phyloP scores from a whole-genome alignment of 2,797 vertebrate species.

The Tamandua tetradactyla region DNA sequence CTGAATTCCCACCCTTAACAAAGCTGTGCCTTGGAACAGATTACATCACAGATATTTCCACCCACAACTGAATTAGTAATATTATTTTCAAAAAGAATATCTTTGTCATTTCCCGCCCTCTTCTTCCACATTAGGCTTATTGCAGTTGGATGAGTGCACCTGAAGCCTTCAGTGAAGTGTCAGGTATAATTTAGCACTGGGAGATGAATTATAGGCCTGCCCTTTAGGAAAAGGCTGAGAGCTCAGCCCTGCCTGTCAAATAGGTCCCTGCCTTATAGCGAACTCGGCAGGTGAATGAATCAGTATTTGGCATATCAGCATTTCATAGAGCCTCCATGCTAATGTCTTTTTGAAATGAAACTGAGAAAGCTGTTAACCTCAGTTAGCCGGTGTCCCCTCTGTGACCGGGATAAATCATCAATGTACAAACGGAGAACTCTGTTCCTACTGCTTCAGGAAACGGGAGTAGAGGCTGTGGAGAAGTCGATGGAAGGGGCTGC shows the following conservation, averaged over 20 bases:
- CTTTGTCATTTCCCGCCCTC: slow-evolving; percentile 38
- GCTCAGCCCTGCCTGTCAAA: slow-evolving; percentile 81
- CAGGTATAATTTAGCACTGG: slow-evolving; percentile 80
- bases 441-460: slow-evolving; percentile 66
- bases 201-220: slow-evolving; percentile 81
- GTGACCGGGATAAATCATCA: slow-evolving; percentile 85
- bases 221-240: slow-evolving; percentile 82
- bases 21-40: not conserved
- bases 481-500: slow-evolving; percentile 27
- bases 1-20: not conserved
- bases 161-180: slow-evolving; percentile 72
- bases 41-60: slow-evolving; percentile 45
- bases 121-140: slow-evolving; percentile 53
- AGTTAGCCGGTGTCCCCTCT: slow-evolving; percentile 84
- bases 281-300: slow-evolving; percentile 84
- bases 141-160: slow-evolving; percentile 65
- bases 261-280: slow-evolving; percentile 75
- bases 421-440: slow-evolving; percentile 59
- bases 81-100: slow-evolving; percentile 49
- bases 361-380: slow-evolving; percentile 86
- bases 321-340: slow-evolving; percentile 84
- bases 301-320: slow-evolving; percentile 81
- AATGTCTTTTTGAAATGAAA: slow-evolving; percentile 86
- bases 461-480: slow-evolving; percentile 30
- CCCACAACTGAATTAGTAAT: slow-evolving; percentile 35